Evolutionary conservation across 2,888 invertebrate species (phyloP).

Genomic region (Rutpela maculata): DNA sequence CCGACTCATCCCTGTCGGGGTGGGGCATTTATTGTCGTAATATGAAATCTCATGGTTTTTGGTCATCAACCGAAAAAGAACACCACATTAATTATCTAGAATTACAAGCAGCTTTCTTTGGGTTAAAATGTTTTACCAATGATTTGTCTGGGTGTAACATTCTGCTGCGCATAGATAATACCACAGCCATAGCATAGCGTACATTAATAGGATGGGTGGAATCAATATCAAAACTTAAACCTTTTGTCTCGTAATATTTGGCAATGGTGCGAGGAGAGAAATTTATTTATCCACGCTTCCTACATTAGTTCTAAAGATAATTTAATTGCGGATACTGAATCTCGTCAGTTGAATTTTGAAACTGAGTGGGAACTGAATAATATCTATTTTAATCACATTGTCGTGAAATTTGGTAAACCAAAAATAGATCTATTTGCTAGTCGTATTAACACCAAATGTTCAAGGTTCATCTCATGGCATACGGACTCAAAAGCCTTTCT

Average conservation of each 20-base stretch:
- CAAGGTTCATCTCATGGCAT: too few relatives aligned
- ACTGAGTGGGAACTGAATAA: too few relatives aligned
- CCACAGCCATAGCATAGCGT: slow-evolving; percentile 53
- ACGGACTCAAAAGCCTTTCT: too few relatives aligned
- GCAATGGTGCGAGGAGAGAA: slow-evolving; percentile 56
- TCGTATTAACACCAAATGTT: too few relatives aligned
- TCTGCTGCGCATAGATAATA: slow-evolving; percentile 48
- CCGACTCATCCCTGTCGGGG: slow-evolving; percentile 54
- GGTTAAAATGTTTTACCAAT: slow-evolving; percentile 44
- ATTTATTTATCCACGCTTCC: slow-evolving; percentile 26
- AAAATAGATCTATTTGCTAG: too few relatives aligned
- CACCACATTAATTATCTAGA: slow-evolving; percentile 41
- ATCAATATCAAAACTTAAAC: slow-evolving; percentile 54
- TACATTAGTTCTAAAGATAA: slow-evolving; percentile 51
- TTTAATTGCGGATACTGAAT: slow-evolving; percentile 46
- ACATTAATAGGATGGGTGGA: slow-evolving; percentile 55
- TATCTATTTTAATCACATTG: too few relatives aligned
- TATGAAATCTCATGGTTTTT: slow-evolving; percentile 51
- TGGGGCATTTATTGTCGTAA: slow-evolving; percentile 53
- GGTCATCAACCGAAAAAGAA: slow-evolving; percentile 43
- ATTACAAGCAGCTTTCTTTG: slow-evolving; percentile 50
- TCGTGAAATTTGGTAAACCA: too few relatives aligned
- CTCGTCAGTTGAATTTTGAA: too few relatives aligned
- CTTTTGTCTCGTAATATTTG: slow-evolving; percentile 57
- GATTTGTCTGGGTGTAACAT: too few relatives aligned